Conservation (phyloP, 2,113 vertebrate species). For the Ranitomeya imitator region DNA sequence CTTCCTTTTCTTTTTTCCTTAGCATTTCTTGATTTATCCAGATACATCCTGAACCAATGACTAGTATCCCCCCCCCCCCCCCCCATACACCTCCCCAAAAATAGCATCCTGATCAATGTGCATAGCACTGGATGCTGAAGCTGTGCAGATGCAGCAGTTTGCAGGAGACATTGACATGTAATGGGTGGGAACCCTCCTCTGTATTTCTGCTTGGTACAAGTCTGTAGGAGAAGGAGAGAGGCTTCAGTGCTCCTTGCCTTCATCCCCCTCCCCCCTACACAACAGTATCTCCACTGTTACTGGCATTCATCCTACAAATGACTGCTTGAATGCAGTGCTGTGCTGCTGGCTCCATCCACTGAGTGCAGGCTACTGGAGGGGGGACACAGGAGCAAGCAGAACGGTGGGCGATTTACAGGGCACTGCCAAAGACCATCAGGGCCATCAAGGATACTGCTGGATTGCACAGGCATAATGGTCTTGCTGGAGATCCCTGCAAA, state of each 20-base stretch:
- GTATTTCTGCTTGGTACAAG: background rate
- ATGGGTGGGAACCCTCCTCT: conserved; percentile 31
- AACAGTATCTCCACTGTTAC: conserved; percentile 45
- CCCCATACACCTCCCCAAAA: no score
- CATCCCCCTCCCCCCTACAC: conserved; percentile 19
- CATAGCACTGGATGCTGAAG: background rate
- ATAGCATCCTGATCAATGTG: background rate
- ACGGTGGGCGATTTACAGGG: conserved; percentile 23
- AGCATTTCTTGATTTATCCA: background rate
- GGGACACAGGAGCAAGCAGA: background rate
- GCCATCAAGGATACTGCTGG: conserved; percentile 48
- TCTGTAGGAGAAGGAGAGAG: conserved; percentile 38
- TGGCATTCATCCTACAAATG: conserved; percentile 49
- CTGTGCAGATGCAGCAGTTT: conserved; percentile 10
- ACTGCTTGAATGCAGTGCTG: conserved; percentile 54
- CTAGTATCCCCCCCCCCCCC: no score
- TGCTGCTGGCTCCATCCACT: conserved; percentile 39
- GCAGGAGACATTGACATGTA: background rate
- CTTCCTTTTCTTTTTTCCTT: background rate
- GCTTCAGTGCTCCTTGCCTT: background rate
- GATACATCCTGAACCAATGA: background rate
- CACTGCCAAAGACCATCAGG: conserved; percentile 41
- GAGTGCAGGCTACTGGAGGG: conserved; percentile 39
- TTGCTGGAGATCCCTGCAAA: conserved; percentile 10
- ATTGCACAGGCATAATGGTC: conserved; percentile 26